Base-by-base conservation (phyloP, 2,797 vertebrate genomes). In the Carduelis carduelis region DNA sequence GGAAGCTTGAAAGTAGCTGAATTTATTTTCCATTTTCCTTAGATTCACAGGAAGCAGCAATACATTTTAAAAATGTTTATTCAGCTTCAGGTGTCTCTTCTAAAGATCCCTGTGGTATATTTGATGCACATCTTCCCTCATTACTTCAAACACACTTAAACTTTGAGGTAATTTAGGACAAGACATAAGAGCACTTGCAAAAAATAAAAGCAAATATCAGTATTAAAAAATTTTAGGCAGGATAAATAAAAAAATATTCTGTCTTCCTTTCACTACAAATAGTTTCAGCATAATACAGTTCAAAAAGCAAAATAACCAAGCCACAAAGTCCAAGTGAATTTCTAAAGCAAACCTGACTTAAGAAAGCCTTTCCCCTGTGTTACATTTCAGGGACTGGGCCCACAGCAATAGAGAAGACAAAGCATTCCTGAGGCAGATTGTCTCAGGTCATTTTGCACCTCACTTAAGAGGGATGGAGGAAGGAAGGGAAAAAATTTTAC, bases 191-290 rank as follows among this genome's bases (percentile, higher is more conserved):
- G 83, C 46, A 93, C 87, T 93, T 91, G 37, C 30, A 89, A 94
- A 87, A 95, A 86, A 77, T 41, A 83, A 78, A 88, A 91, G 75
- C 59, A 81, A 89, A 95, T 64, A 96, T 95, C 55, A 61, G 34
- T 93, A 83, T 90, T 96, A 95, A 90, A 93, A 95, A 94, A 60
- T 9, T n/a, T 93, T 93, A 95, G 78, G 74, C 81, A 95, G 88
- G 96, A 97, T 97, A 97, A 98, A 98, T 95, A 97, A 94, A 97
- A 97, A 98, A 95, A 83, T 94, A 96, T 88, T 93, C 70, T 92
- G 66, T 92, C 79, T 95, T 92, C 69, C 35, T 70, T 70, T 95
- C 61, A 64, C 50, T 83, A 90, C 15, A 53, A 95, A 81, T 79
- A 71, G 68, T 83, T 81, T 93, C 80, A 97, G 91, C 83, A 90